Evolutionary conservation across 2,113 vertebrate species (phyloP).

Genomic region (Siphamia tubifer): DNA sequence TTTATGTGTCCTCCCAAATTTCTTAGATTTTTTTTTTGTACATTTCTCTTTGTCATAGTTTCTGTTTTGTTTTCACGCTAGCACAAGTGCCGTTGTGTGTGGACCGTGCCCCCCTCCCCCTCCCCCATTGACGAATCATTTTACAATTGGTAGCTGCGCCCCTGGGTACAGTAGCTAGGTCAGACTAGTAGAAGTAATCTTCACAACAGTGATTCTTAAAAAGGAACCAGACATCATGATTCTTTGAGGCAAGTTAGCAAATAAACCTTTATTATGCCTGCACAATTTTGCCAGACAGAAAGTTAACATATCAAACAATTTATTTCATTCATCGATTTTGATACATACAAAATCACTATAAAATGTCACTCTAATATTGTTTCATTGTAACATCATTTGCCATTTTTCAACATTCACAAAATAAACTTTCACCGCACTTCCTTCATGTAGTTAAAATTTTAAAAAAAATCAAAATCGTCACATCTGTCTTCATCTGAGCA

Average conservation of each 20-base stretch:
- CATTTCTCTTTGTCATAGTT: too few species aligned
- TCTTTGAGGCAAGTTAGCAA: constrained; percentile 48
- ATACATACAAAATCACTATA: constrained; percentile 80
- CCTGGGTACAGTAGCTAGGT: too few species aligned
- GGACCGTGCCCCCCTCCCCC: too few species aligned
- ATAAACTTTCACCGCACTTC: constrained; percentile 24
- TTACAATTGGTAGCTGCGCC: too few species aligned
- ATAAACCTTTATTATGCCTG: constrained; percentile 78
- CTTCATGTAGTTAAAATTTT: constrained; percentile 31
- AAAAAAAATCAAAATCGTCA: constrained; percentile 45
- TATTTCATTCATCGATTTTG: constrained; percentile 52
- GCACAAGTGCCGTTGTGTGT: too few species aligned
- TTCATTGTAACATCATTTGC: constrained; percentile 29
- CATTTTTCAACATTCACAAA: constrained; percentile 57
- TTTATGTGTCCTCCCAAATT: too few species aligned
- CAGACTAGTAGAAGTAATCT: too few species aligned
- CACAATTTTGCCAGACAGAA: constrained; percentile 70
- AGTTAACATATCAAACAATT: constrained; percentile 73
- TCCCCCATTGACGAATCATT: too few species aligned
- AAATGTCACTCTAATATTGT: constrained; percentile 72
- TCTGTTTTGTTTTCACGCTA: too few species aligned
- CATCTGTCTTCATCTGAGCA: not conserved
- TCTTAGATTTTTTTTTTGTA: too few species aligned
- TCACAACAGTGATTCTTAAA: too few species aligned
- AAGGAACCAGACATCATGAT: too few species aligned